Evolutionary conservation across 2,797 vertebrate species (phyloP), one percentile per base, ranked within the genome.

Genomic region (Astyanax mexicanus): DNA sequence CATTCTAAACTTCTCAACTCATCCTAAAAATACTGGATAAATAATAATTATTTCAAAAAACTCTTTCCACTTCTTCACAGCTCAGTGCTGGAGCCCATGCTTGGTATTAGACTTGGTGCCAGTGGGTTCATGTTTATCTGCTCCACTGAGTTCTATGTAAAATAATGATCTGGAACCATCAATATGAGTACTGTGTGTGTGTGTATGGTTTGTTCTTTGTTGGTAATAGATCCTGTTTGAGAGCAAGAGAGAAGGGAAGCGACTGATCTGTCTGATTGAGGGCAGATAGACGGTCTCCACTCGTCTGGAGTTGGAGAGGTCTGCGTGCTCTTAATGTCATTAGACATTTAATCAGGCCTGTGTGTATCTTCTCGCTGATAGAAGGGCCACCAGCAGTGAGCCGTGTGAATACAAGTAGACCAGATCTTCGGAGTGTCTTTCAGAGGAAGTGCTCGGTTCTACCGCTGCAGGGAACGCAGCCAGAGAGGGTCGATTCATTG

Each of bases 281-380:
- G 23, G 40, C 9, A 66, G 40, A 44, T 27, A 66, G 40, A 15
- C 6, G 5, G 40, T 27, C 38, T 65, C 40, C 40, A 27, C 61
- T 45, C 23, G 0, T 15, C 21, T 49, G n/a, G 45, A 51, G 37
- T 51, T 45, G 6, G 65, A 27, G 45, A 49, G 45, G n/a, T 45
- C 62, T 32, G 23, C 0, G 17, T 80, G 73, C 38, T n/a, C 49
- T 37, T 71, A 78, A 68, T 79, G 60, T 81, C 86, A 90, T 88
- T 85, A 89, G 74, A 23, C 69, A n/a, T 27, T 64, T 58, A 38
- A 69, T 83, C 49, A 64, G 74, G 47, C 29, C 9, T 60, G 44
- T 85, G 84, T 84, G 81, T 64, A 71, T 64, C 62, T 44, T 52
- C 11, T 68, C 6, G 49, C 80, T 85, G 89, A 89, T 89, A 88